Evolutionary conservation across 1,140 invertebrate genomes (phyloP).

Genomic region (Drosophila subobscura): DNA sequence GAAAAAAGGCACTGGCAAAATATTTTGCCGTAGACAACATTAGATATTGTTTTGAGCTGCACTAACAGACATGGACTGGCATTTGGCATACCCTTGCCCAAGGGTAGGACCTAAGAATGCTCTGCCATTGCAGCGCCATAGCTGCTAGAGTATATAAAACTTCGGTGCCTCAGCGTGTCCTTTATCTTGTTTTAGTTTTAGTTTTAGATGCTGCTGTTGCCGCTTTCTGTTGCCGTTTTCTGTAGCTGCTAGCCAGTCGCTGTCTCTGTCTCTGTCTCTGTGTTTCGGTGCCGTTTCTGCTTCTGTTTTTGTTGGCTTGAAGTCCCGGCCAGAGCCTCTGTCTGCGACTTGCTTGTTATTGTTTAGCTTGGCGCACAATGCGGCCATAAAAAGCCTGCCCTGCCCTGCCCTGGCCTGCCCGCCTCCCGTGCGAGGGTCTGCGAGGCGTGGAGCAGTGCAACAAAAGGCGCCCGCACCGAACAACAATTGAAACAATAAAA

Average conservation of each 20-base stretch:
- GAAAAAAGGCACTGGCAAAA: slow-evolving; percentile 59
- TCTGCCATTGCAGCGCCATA: no score
- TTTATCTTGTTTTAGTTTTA: slow-evolving; percentile 35
- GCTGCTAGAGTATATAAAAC: no score
- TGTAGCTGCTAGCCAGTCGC: not conserved
- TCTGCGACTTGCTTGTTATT: slow-evolving; percentile 44
- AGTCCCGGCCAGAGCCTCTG: slow-evolving; percentile 37
- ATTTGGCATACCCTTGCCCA: slow-evolving; percentile 8
- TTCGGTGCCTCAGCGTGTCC: no score
- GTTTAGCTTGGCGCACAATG: slow-evolving; percentile 63
- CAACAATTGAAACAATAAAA: slow-evolving; percentile 80
- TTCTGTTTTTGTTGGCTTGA: slow-evolving; percentile 30
- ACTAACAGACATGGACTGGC: slow-evolving; percentile 61
- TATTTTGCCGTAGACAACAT: slow-evolving; percentile 77
- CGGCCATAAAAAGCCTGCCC: slow-evolving; percentile 68
- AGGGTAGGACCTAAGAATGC: no score
- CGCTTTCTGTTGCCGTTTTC: slow-evolving; percentile 8
- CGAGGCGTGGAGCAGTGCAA: slow-evolving; percentile 23
- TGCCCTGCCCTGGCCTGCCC: not conserved
- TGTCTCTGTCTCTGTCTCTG: slow-evolving; percentile 12
- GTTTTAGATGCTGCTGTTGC: slow-evolving; percentile 27
- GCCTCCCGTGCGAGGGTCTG: slow-evolving; percentile 29
- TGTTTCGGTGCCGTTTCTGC: slow-evolving; percentile 14
- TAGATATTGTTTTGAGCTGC: slow-evolving; percentile 78
- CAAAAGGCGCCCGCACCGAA: slow-evolving; percentile 53